Conservation (phyloP, 2,113 vertebrate species). For the Sceloporus tristichus region DNA sequence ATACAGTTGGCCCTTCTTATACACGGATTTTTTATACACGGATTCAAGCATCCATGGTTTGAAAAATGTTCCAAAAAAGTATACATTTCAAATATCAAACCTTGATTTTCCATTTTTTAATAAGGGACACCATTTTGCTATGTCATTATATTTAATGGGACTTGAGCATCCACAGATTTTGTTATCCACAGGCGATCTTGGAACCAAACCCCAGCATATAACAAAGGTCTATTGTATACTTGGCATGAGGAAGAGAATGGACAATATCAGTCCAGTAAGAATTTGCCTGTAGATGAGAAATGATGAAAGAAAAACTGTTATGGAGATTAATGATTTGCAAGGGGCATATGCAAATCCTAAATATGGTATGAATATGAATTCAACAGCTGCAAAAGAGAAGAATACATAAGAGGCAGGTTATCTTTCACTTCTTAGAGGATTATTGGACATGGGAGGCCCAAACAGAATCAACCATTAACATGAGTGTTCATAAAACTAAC, state of each 20-base stretch:
- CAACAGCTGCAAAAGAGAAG: neutral
- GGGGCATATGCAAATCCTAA: neutral
- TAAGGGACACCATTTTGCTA: no score
- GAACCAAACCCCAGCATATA: no score
- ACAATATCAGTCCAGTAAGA: neutral
- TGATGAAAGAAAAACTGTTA: neutral
- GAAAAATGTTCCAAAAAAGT: no score
- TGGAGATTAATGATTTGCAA: neutral
- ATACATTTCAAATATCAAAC: no score
- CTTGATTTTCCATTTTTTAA: no score
- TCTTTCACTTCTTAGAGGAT: neutral
- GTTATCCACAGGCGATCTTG: no score
- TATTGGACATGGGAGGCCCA: neutral
- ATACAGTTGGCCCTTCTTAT: no score
- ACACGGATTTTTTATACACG: no score
- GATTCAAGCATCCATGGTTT: no score
- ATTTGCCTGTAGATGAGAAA: neutral
- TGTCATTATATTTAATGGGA: no score
- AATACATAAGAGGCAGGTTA: neutral
- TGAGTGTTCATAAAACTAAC: neutral
- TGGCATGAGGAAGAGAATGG: neutral
- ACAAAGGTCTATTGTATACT: neutral
- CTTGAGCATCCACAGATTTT: no score
- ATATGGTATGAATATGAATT: neutral
- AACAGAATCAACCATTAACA: neutral